Evolutionary conservation across 2,888 invertebrate genomes (phyloP).

Genomic region (Microctonus brassicae): DNA sequence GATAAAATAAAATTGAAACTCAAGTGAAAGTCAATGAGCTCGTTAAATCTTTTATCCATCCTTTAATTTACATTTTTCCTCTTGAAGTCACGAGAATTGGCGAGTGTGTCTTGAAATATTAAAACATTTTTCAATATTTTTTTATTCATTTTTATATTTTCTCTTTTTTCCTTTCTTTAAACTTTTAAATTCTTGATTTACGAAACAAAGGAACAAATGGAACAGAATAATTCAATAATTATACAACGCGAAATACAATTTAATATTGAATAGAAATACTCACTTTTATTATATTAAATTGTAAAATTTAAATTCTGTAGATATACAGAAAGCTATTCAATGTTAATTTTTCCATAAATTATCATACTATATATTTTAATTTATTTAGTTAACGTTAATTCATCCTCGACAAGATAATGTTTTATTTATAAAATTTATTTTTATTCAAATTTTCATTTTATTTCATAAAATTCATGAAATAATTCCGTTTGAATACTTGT

Average conservation of each 20-base stretch:
- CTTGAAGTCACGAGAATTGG: neutral
- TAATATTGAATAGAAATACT: neutral
- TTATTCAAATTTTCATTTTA: no score
- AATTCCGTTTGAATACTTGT: no score
- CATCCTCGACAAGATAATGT: no score
- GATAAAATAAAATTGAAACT: constrained; percentile 17
- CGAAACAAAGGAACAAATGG: constrained; percentile 14
- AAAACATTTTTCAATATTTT: neutral
- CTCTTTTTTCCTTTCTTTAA: neutral
- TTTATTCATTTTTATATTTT: constrained; percentile 1
- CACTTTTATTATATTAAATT: no score
- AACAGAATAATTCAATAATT: neutral
- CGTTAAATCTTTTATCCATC: constrained; percentile 30
- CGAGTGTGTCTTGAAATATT: neutral
- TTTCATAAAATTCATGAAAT: no score
- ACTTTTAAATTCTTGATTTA: neutral
- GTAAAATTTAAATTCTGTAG: no score
- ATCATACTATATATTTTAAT: neutral
- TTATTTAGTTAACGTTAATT: no score
- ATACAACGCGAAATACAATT: neutral
- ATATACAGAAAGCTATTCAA: no score
- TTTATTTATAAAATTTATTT: no score
- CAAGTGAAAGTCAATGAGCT: constrained; percentile 32
- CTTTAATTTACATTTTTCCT: constrained; percentile 22
- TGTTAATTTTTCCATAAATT: no score